phyloP scores from a whole-genome alignment of 2,888 invertebrate genomes.

The Mactromeris polynyma region DNA sequence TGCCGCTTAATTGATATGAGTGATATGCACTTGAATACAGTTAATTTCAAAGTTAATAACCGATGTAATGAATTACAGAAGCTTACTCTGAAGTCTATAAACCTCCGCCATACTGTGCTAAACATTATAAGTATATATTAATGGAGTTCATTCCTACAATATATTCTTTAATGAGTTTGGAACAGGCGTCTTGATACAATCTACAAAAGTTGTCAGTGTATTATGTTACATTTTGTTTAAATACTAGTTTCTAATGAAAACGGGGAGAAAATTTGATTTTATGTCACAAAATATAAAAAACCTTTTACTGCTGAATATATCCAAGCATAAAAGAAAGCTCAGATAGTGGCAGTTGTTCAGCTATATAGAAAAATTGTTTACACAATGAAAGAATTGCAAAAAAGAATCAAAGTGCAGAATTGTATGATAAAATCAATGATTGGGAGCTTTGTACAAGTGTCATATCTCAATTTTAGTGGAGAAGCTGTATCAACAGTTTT shows the following conservation, averaged over 20 bases:
- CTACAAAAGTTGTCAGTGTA: not conserved
- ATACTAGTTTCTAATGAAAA: not conserved
- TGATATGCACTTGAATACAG: not conserved
- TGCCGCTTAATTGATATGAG: not conserved
- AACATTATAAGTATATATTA: not conserved
- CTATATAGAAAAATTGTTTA: no score
- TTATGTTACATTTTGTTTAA: not conserved
- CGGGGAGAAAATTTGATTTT: no score
- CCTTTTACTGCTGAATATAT: no score
- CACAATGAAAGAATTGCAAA: no score
- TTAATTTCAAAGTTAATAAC: conserved; percentile 10
- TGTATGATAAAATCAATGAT: no score
- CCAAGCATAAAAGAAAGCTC: no score
- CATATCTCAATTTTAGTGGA: no score
- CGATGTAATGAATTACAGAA: not conserved
- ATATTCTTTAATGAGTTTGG: not conserved
- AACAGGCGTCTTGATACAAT: not conserved
- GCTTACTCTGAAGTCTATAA: not conserved
- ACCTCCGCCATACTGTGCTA: not conserved
- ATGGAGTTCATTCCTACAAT: not conserved
- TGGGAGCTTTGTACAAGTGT: no score
- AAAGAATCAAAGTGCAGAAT: no score
- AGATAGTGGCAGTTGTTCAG: no score
- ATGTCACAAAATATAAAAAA: no score
- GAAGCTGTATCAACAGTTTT: not conserved